These are phyloP conservation scores for Tapirus indicus DNA, from an alignment of 2,797 vertebrate genomes.

Conservation along the genomic window DNA sequence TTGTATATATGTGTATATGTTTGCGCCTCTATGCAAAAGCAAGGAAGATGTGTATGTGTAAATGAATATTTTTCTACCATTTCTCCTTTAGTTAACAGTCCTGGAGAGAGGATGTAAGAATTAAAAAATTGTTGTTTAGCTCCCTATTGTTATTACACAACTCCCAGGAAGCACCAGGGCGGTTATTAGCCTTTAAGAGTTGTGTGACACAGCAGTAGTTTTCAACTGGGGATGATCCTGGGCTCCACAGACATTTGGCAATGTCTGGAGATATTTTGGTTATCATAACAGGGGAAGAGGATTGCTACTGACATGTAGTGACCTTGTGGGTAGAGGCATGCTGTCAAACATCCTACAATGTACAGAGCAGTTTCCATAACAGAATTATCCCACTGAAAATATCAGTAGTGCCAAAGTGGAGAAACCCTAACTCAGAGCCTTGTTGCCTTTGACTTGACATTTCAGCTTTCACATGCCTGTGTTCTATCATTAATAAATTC, in stretches of 20 bases:
- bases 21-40: neutral
- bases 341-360: neutral
- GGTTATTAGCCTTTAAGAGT: neutral
- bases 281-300: neutral
- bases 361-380: neutral
- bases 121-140: neutral
- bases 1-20: too few relatives aligned
- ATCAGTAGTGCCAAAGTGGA: neutral
- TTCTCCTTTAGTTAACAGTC: neutral
- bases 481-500: neutral
- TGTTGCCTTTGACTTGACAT: neutral
- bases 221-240: neutral
- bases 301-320: neutral
- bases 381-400: neutral
- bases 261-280: neutral
- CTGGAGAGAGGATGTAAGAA: neutral
- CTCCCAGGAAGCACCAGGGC: neutral
- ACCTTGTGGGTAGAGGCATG: accelerated
- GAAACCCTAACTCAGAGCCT: neutral
- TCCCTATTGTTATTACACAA: neutral
- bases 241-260: neutral
- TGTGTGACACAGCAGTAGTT: accelerated
- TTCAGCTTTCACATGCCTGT: neutral
- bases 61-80: neutral
- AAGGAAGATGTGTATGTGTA: neutral